Base-by-base conservation (phyloP, 2,888 invertebrate genomes). In the Lasius platythorax region DNA sequence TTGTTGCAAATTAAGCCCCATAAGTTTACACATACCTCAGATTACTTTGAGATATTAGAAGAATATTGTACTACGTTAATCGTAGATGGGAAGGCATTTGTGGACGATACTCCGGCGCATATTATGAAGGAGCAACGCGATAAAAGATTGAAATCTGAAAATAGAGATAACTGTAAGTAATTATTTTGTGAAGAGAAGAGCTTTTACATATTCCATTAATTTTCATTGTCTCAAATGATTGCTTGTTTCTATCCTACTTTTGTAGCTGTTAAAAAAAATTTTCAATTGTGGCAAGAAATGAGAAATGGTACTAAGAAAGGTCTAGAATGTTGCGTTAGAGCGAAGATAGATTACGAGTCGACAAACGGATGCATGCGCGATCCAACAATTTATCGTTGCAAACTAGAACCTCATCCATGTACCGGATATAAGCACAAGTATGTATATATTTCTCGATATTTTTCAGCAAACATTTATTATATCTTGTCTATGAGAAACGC, bases 301-400 rank as follows among this genome's bases (percentile, higher is more conserved):
- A 97, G 98, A 93, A 96, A 96, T 84, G 99, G 98, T 0, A 96
- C 97, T 0, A 96, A 95, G 12, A 94, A 95, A 4, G 99, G 99
- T 0, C 97, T 98, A 86, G 97, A 97, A 91, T 99, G 98, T 94
- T 99, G 99, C 94, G 98, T 99, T 0, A 96, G 99, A 76, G 99
- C 99, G 0, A 99, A 99, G 96, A 99, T 99, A 85, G 98, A 99
- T 95, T 99, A 99, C 99, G 96, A 97, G 92, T 99, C 99, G 0
- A 96, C 97, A 28, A 99, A 99, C 95, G 99, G 99, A 1, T 99
- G 99, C 92, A 95, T 99, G 97, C 96, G 99, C 53, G 99, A 99
- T 96, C 99, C 99, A 46, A 99, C 99, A 37, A 99, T 99, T 93
- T 99, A 99, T 95, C 96, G 99, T 23, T 99, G 99, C 95, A 99